Evolutionary conservation across 2,113 vertebrate genomes (phyloP).

Genomic region (Hemiscyllium ocellatum): DNA sequence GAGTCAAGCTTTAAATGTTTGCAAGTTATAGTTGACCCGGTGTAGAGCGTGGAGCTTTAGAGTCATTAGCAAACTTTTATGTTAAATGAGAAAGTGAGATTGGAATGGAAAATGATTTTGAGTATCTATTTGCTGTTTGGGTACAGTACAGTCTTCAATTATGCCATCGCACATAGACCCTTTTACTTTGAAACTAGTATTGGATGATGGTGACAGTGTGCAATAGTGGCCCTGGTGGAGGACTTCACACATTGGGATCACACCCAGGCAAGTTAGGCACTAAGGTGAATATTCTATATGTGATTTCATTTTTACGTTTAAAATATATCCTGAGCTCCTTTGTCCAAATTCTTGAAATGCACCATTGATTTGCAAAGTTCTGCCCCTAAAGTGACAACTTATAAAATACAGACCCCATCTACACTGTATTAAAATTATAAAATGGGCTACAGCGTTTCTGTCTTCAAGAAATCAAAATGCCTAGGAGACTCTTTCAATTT

Average conservation of each 20-base stretch:
- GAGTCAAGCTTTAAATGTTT: neutral
- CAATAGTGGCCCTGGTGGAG: neutral
- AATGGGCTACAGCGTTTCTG: neutral
- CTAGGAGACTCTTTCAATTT: neutral
- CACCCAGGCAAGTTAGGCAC: neutral
- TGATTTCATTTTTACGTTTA: neutral
- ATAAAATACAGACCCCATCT: neutral
- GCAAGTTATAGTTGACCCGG: no score
- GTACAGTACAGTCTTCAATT: neutral
- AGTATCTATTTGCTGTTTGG: neutral
- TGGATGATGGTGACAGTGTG: neutral
- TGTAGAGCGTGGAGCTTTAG: neutral
- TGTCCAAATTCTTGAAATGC: neutral
- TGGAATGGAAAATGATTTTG: neutral
- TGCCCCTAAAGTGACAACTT: neutral
- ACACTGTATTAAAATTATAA: neutral
- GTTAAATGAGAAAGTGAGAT: neutral
- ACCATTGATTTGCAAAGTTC: neutral
- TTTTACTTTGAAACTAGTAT: neutral
- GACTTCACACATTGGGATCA: neutral
- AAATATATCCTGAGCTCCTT: neutral
- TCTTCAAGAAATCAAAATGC: neutral
- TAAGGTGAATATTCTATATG: neutral
- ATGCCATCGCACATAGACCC: no score
- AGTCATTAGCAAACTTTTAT: neutral